A percentile compares a stretch with the other conserved stretches of the same genome.
phyloP scores from a whole-genome alignment of 1,140 invertebrate species.

The Micrasema longulum region DNA sequence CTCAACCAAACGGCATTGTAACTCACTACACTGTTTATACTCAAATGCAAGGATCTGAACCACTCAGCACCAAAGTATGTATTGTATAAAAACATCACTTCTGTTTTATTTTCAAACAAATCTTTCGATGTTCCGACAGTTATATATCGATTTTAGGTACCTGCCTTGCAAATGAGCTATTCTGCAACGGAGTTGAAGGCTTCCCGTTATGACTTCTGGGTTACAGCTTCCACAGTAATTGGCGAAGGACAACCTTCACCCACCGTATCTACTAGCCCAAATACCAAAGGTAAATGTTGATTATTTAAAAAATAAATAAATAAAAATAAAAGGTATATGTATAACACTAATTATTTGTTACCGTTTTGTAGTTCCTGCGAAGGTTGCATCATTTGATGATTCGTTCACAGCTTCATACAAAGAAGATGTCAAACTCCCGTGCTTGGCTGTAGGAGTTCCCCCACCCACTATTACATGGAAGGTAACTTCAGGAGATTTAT shows the following conservation, averaged over 20 bases:
- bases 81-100: conserved; percentile 43
- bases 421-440: conserved; percentile 91
- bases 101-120: too few relatives aligned
- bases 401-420: conserved; percentile 90
- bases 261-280: conserved; percentile 85
- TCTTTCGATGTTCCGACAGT: not conserved
- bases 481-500: conserved; percentile 58
- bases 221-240: conserved; percentile 92
- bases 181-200: conserved; percentile 87
- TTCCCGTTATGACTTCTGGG: conserved; percentile 93
- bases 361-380: conserved; percentile 81
- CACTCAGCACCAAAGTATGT: conserved; percentile 77
- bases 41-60: conserved; percentile 79
- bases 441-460: conserved; percentile 90
- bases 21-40: conserved; percentile 94
- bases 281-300: conserved; percentile 75
- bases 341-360: not conserved
- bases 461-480: conserved; percentile 91
- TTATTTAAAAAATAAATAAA: not conserved
- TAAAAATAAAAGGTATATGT: not conserved
- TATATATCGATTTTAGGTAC: conserved; percentile 59
- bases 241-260: conserved; percentile 92
- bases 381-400: conserved; percentile 93
- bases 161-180: conserved; percentile 77
- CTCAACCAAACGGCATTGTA: conserved; percentile 92